Conservation (phyloP, 30 jellyfish, hydroid and myxozoan species). For the Cassiopea xamachana region DNA sequence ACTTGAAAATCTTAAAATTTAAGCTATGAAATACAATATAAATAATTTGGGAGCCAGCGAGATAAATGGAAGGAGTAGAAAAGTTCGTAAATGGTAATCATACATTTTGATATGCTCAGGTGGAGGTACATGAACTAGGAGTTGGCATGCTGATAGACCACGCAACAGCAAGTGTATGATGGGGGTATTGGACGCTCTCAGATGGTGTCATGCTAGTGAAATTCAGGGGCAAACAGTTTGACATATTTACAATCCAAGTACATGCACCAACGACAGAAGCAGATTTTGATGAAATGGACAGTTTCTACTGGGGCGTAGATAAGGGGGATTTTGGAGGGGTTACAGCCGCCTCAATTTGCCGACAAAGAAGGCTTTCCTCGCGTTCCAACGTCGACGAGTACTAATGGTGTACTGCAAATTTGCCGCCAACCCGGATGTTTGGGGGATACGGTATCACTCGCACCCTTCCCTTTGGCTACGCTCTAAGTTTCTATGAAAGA, state of each 20-base stretch:
- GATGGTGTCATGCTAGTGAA: slow-evolving; percentile 39
- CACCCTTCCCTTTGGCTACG: too few relatives aligned
- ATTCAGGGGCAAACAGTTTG: slow-evolving; percentile 59
- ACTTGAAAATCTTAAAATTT: too few relatives aligned
- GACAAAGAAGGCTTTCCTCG: too few relatives aligned
- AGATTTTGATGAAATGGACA: slow-evolving; percentile 3
- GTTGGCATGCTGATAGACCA: slow-evolving; percentile 56
- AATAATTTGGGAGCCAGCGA: too few relatives aligned
- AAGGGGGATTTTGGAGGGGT: too few relatives aligned
- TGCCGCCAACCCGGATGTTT: too few relatives aligned
- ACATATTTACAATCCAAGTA: slow-evolving; percentile 20
- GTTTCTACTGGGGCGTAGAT: too few relatives aligned
- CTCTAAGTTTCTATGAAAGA: slow-evolving; percentile 36
- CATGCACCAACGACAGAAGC: slow-evolving; percentile 63
- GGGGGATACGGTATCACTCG: too few relatives aligned
- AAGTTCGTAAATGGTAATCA: neutral
- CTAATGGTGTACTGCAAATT: too few relatives aligned
- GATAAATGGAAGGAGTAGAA: neutral
- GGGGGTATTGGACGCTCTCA: neutral
- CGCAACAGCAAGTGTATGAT: slow-evolving; percentile 49
- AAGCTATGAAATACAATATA: too few relatives aligned
- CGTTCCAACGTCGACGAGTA: too few relatives aligned
- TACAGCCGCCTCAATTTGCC: too few relatives aligned
- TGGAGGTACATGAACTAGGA: slow-evolving; percentile 26
- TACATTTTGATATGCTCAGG: neutral